Percentiles rank a stretch among this genome's conserved stretches.
Evolutionary conservation across 2,888 invertebrate species (phyloP).

Genomic region (Athripsodes cinereus): DNA sequence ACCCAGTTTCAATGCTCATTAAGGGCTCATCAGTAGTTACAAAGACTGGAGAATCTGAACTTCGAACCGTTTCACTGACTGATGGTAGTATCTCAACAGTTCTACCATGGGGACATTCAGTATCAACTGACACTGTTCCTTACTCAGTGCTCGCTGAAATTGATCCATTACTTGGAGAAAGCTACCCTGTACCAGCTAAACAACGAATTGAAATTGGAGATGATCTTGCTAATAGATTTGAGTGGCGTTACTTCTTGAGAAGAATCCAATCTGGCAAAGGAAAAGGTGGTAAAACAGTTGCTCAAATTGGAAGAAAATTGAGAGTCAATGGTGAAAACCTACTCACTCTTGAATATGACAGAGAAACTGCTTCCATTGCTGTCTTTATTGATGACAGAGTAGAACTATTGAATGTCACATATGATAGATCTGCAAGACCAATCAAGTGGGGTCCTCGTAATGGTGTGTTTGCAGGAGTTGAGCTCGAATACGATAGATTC

Average conservation of each 20-base stretch:
- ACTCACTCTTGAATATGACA: slow-evolving; percentile 84
- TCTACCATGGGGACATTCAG: slow-evolving; percentile 81
- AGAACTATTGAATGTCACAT: slow-evolving; percentile 79
- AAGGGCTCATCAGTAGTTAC: slow-evolving; percentile 82
- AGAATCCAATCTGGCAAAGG: slow-evolving; percentile 61
- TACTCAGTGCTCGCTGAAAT: slow-evolving; percentile 86
- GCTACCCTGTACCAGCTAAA: slow-evolving; percentile 86
- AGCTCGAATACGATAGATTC: slow-evolving; percentile 86
- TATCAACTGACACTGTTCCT: slow-evolving; percentile 86
- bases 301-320: slow-evolving; percentile 79
- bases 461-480: slow-evolving; percentile 83
- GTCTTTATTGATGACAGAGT: slow-evolving; percentile 84
- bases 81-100: slow-evolving; percentile 78
- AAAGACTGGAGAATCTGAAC: slow-evolving; percentile 75
- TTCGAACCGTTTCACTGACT: slow-evolving; percentile 69
- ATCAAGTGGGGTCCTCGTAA: slow-evolving; percentile 80
- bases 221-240: slow-evolving; percentile 86
- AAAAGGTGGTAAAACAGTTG: slow-evolving; percentile 60
- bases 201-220: slow-evolving; percentile 86
- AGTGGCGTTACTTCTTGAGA: slow-evolving; percentile 90
- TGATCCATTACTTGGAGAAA: slow-evolving; percentile 81
- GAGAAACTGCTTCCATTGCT: slow-evolving; percentile 78
- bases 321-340: slow-evolving; percentile 89
- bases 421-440: slow-evolving; percentile 78
- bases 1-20: slow-evolving; percentile 78